Evolutionary conservation across 2,888 invertebrate species (phyloP), one percentile per base, ranked within the genome.

Genomic region (Rhamnusium bicolor): DNA sequence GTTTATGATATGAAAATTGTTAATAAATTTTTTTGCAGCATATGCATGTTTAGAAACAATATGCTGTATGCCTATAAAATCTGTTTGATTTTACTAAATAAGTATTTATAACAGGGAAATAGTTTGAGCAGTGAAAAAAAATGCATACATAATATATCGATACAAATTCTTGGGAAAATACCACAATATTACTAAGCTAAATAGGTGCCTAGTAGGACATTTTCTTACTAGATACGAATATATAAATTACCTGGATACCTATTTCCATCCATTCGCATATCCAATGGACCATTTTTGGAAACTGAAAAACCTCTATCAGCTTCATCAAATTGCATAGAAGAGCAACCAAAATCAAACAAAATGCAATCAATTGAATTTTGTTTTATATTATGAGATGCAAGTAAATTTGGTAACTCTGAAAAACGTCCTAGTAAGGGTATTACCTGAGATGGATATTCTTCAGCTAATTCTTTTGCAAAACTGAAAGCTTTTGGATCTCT

Each of bases 251-350:
- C 90, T 0, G 93, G 91, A 83, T 89, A 92, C 82, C 94, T 89
- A 6, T 90, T 89, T 0, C 93, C 93, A 89, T 97, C 96, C 98
- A 98, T 98, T 85, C 98, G 91, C 98, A 98, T 98, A 84, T 98
- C 98, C 68, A 98, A 89, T 2, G 95, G 95, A 0, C 97, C 98
- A 89, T 98, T 92, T 86, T 92, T 92, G 60, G 92, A 94, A 0
- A 98, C 84, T 6, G 96, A 93, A 88, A 98, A 98, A 0, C 98
- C 98, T 83, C 98, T 90, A 16, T 91, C 90, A 0, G 93, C 91
- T 77, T 90, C 90, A 85, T 98, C 96, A 85, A 97, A 93, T 87
- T 98, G 98, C 96, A 98, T 97, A 0, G 98, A 97, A 0, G 98
- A 98, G 84, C 95, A 96, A 6, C 98, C 98, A 87, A 96, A 94